A percentile compares a stretch with the other conserved stretches of the same genome.
Conservation (phyloP, 2,113 vertebrate species). For the Charina bottae region DNA sequence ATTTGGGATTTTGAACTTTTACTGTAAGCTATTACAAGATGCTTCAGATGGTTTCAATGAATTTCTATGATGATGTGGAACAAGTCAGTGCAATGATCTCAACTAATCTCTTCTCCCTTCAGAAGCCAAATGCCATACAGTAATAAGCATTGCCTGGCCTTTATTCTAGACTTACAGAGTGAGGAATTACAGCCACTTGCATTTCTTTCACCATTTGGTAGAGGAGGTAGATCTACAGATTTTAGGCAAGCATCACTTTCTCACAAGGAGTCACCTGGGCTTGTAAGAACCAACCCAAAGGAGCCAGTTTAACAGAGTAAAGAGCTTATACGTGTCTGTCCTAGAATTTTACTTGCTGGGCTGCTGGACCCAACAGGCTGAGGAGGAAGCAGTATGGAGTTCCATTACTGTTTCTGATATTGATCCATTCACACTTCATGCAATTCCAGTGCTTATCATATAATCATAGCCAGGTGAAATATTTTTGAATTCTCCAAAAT, state of each 20-base stretch:
- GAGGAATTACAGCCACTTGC: neutral
- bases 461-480: neutral
- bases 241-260: neutral
- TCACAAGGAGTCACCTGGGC: neutral
- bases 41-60: neutral
- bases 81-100: neutral
- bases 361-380: neutral
- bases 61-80: neutral
- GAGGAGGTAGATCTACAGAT: neutral
- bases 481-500: neutral
- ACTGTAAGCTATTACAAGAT: neutral
- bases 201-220: neutral
- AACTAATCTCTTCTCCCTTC: neutral
- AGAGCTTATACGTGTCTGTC: neutral
- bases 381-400: neutral
- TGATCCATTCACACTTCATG: neutral
- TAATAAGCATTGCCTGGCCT: neutral
- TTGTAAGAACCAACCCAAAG: neutral
- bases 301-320: neutral
- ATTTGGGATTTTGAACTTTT: neutral
- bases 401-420: neutral
- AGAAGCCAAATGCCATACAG: neutral
- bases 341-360: neutral
- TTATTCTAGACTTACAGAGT: neutral
- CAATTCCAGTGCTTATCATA: neutral